Conservation (phyloP, 2,797 vertebrate species). For the Ataeniobius toweri region DNA sequence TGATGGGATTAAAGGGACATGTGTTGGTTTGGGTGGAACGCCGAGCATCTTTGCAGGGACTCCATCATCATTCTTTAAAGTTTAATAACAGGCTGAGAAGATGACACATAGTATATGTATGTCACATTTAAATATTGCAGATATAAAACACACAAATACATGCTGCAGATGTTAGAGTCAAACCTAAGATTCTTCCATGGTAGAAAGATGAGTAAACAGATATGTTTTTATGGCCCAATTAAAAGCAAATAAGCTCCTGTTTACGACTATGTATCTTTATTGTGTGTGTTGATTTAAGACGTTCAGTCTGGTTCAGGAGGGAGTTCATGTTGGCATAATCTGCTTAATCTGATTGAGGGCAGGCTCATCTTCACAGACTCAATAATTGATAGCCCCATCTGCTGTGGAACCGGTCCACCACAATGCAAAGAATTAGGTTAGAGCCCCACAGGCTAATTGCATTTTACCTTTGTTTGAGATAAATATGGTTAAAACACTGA, state of each 20-base stretch:
- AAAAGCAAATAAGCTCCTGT: background rate
- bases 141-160: constrained; percentile 38
- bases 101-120: constrained; percentile 53
- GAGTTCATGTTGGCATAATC: constrained; percentile 68
- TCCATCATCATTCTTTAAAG: constrained; percentile 34
- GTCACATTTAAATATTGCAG: constrained; percentile 57
- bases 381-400: constrained; percentile 79
- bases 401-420: constrained; percentile 55
- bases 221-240: background rate
- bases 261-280: background rate
- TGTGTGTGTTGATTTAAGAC: constrained; percentile 46
- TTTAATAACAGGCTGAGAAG: constrained; percentile 15
- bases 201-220: background rate
- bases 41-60: constrained; percentile 32
- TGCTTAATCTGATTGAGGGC: constrained; percentile 72
- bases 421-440: constrained; percentile 56
- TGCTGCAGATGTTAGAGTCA: background rate
- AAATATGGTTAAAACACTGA: constrained; percentile 9
- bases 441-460: constrained; percentile 42
- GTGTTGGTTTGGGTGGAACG: constrained; percentile 45
- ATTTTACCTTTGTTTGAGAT: constrained; percentile 41
- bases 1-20: constrained; percentile 72
- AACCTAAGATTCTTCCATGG: background rate
- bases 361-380: constrained; percentile 58
- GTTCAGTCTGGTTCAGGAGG: constrained; percentile 45